Evolutionary conservation across 2,888 invertebrate species (phyloP), one percentile per base, ranked within the genome.

Genomic region (Timandra comae): DNA sequence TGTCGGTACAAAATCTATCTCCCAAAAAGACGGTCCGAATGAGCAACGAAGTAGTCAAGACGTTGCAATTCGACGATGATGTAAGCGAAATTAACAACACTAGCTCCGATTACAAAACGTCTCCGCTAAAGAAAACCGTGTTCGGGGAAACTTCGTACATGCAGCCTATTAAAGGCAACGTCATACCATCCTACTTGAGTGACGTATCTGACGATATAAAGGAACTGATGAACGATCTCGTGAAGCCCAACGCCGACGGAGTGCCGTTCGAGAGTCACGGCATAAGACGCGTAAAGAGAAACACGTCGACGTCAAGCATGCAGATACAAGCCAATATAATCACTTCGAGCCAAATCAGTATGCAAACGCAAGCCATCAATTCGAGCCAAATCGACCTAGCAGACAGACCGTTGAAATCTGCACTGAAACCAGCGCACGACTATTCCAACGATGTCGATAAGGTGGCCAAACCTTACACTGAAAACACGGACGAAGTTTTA

Each of bases 271-370:
- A 60, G 1, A 26, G 3, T 24, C 6, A 4, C 11, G 22, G 5
- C 4, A 8, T n/a, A 22, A 22, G 8, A 7, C 8, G 5, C 22
- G 8, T 4, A 8, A 8, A 7, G 22, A 8, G n/a, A 7, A n/a
- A n/a, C n/a, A 7, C 8, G 4, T 70, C 76, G 0, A 68, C 61
- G 0, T 55, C 61, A 26, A 76, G 70, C 33, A 70, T 54, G 0
- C 64, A 80, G 30, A 54, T 79, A 21, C 82, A 85, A 50, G 71
- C 79, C 0, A 73, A 78, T 42, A 38, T 79, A 2, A 16, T 61
- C 0, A 53, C 68, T 0, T 75, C 84, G 1, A 84, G 82, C 34
- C 84, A 84, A 52, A 63, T 82, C 7, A 82, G 81, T 16, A 22
- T 82, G 0, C 48, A 54, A 6, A n/a, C n/a, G n/a, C n/a, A n/a